Base-by-base conservation (phyloP, 2,113 vertebrate genomes). In the Atractosteus spatula region DNA sequence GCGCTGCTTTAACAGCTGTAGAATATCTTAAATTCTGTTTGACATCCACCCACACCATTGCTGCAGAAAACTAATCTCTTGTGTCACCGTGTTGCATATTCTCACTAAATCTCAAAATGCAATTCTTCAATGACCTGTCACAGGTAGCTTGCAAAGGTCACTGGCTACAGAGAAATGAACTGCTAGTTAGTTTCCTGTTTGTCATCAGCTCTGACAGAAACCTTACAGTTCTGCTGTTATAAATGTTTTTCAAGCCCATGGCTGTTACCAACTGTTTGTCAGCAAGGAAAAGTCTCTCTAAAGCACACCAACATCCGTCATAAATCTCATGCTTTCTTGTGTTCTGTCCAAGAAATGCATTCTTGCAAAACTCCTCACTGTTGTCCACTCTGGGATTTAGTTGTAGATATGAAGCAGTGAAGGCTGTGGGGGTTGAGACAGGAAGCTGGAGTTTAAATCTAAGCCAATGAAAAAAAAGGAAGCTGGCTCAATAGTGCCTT, bases 371-470 rank as follows among this genome's bases (percentile, higher is more conserved):
- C 41, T 51, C 61, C 41, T 41, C 29, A 62, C 68, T 7, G 55
- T 62, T 41, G 47, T 43, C 3, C 0, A 55, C 77, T 80, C 72
- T 76, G n/a, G 55, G 14, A 68, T 71, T 77, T 80, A 63, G 70
- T 56, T 1, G 57, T 70, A 14, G 77, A 72, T 61, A 75, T 70
- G 78, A 7, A 7, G 47, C 47, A 51, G 11, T 73, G 85, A 81
- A 76, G 79, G 70, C 66, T 51, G 10, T 51, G 67, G 73, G 86
- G 82, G 82, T 77, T 81, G 81, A 77, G 77, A 76, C 83, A 86
- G 84, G 87, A 87, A 87, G 82, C 78, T 78, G 67, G 69, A 76
- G 80, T 77, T 78, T 81, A 82, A 85, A 88, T 80, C 78, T 72
- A 78, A 64, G 78, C 68, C 70, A 82, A 71, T 41, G 68, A 77